Conservation (phyloP, 2,113 vertebrate species). For the Hipposideros armiger region DNA sequence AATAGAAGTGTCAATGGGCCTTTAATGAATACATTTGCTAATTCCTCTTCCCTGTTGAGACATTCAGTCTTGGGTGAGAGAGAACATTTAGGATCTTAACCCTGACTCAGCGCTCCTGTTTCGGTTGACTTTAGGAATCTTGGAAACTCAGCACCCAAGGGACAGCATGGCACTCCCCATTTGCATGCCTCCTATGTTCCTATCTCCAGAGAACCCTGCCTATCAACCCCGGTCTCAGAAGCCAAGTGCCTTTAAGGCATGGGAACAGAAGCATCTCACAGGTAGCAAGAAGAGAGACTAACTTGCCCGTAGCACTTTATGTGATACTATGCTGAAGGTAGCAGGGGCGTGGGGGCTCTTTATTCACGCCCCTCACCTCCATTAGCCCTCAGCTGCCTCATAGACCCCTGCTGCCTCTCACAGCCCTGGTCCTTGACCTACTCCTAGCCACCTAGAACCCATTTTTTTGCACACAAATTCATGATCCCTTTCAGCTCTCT, state of each 20-base stretch:
- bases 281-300: not conserved
- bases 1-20: conserved; percentile 71
- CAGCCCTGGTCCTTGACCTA: not conserved
- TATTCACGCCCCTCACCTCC: not conserved
- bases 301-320: not conserved
- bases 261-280: not conserved
- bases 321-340: not conserved
- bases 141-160: not conserved
- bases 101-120: not conserved
- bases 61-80: conserved; percentile 20
- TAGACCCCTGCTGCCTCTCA: not conserved
- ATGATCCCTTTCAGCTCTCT: not conserved
- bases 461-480: not conserved
- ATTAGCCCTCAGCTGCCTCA: not conserved
- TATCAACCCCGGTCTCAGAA: not conserved
- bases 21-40: conserved; percentile 72
- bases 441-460: not conserved
- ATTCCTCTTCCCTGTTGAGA: conserved; percentile 42
- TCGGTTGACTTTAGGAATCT: not conserved
- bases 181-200: not conserved
- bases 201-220: not conserved
- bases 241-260: not conserved
- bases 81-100: not conserved
- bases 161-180: not conserved
- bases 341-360: not conserved